phyloP scores from a whole-genome alignment of 2,113 vertebrate genomes.

The Lophotis ruficrista region DNA sequence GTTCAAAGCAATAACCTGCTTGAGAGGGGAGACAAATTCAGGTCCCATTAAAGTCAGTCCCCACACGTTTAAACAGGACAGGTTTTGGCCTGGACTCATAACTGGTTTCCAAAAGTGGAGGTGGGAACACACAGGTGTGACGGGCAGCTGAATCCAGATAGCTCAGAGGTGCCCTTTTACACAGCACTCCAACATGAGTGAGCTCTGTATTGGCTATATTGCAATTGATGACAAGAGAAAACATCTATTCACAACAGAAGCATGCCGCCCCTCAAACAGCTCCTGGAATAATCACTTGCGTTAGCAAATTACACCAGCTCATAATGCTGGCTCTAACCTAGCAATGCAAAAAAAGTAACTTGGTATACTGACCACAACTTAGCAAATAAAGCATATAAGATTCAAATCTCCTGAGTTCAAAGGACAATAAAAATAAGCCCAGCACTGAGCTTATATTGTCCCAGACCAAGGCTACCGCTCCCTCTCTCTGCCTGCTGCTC shows the following conservation, averaged over 20 bases:
- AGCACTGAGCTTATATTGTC: neutral
- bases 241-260: neutral
- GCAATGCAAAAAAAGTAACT: neutral
- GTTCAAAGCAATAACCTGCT: neutral
- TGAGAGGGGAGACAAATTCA: neutral
- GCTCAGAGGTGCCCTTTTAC: neutral
- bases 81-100: neutral
- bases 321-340: neutral
- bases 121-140: neutral
- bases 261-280: neutral
- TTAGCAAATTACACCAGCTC: neutral
- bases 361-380: neutral
- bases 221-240: neutral
- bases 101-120: neutral
- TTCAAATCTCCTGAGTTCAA: neutral
- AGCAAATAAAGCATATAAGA: neutral
- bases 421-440: neutral
- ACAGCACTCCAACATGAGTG: neutral
- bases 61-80: neutral
- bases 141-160: neutral
- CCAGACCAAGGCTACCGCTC: neutral
- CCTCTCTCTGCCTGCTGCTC: neutral
- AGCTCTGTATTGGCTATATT: neutral
- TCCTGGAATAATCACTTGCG: neutral
- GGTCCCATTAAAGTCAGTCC: neutral